These are phyloP conservation scores for Megaustenia siamemsis DNA, from an alignment of 2,888 invertebrate species.

Conservation along the genomic window DNA sequence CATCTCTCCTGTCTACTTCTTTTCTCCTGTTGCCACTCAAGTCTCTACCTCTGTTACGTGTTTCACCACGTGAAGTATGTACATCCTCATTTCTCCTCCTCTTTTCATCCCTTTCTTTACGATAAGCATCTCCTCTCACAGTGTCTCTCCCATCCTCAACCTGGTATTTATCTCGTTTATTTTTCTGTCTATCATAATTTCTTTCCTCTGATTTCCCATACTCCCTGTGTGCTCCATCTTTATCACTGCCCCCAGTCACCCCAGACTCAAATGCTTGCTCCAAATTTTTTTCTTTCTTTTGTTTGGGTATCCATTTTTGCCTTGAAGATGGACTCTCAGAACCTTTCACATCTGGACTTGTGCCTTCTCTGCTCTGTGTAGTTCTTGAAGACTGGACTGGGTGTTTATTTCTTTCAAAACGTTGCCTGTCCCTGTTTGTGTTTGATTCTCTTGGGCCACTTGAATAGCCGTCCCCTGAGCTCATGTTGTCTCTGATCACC, in stretches of 20 bases:
- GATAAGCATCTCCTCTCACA: background rate
- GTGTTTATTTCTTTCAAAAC: background rate
- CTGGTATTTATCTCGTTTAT: background rate
- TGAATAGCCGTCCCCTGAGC: conserved; percentile 31
- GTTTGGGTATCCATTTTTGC: conserved; percentile 35
- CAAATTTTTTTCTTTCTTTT: conserved; percentile 11
- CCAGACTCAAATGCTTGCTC: background rate
- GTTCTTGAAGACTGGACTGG: background rate
- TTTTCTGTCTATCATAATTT: conserved; percentile 11
- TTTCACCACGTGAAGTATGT: background rate
- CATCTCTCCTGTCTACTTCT: background rate
- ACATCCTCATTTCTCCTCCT: conserved; percentile 16
- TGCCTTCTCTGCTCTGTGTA: background rate
- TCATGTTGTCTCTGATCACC: conserved; percentile 5
- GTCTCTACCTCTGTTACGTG: background rate
- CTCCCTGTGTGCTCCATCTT: background rate
- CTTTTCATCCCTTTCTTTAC: conserved; percentile 11
- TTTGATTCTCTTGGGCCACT: conserved; percentile 39
- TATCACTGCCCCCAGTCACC: background rate
- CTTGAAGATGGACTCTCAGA: background rate
- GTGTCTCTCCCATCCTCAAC: background rate
- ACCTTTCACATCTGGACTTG: background rate
- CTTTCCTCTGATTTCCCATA: background rate
- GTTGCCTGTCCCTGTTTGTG: background rate
- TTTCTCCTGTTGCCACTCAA: background rate